Evolutionary conservation across 2,888 invertebrate genomes (phyloP), one percentile per base, ranked within the genome.

Genomic region (Stenotaenia linearis): DNA sequence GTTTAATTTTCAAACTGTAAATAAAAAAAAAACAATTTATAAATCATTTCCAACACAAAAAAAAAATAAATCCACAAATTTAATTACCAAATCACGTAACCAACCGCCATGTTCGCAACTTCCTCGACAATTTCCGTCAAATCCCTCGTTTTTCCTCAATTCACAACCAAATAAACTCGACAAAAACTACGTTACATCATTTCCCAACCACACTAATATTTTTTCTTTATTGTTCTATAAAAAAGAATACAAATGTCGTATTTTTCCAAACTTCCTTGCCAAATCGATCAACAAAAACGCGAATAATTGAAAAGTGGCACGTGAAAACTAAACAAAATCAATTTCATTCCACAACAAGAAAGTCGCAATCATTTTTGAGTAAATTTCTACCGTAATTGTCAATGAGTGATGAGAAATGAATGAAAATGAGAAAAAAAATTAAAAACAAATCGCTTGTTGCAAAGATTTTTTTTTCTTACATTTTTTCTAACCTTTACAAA

Each of bases 151-250:
- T n/a, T n/a, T n/a, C n/a, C n/a, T n/a, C n/a, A n/a, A n/a, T n/a
- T n/a, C n/a, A n/a, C n/a, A 2, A 7, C 1, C 9, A 56, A 56
- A 56, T 15, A 61, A 25, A 21, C 4, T 0, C 25, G 15, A 56
- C n/a, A n/a, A n/a, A n/a, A n/a, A n/a, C n/a, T n/a, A n/a, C n/a
- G n/a, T n/a, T n/a, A 21, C 18, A 5, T 56, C 28, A 25, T 69
- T 69, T 28, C 69, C 69, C 69, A 69, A 69, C 69, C 69, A 69
- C 69, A 25, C 12, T 40, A 40, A 40, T 69, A 69, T 1, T 69
- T 69, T 69, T 69, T 28, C 28, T 25, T 69, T 69, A 69, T 69
- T 69, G 23, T 69, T 69, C 69, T 69, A 61, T 61, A 61, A 69
- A 69, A 69, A 69, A 69, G 69, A 28, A 69, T 69, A 69, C 69